phyloP scores from a whole-genome alignment of 1,140 invertebrate species.

The Akabosia matsudoensis region DNA sequence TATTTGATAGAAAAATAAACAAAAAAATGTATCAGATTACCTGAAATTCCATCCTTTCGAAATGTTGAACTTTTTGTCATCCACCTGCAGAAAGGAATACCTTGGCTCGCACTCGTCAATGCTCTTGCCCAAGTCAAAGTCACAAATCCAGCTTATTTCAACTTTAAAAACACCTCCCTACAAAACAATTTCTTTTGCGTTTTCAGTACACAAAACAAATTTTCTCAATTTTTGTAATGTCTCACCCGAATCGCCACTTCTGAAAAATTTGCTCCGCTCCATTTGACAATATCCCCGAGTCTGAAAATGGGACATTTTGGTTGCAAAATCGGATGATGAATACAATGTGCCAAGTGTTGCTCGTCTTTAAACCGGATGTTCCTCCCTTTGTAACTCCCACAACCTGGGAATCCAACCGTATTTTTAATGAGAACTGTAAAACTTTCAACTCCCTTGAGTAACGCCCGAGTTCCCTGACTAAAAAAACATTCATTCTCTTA shows the following conservation, averaged over 20 bases:
- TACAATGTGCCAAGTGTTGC: constrained; percentile 51
- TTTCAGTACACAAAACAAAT: too few species aligned
- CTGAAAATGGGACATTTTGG: constrained; percentile 56
- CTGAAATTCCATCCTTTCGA: constrained; percentile 57
- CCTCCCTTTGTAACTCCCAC: constrained; percentile 46
- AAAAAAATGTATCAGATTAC: constrained; percentile 45
- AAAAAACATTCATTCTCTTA: neutral
- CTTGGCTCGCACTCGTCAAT: constrained; percentile 54
- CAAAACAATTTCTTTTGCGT: constrained; percentile 13
- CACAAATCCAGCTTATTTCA: constrained; percentile 57
- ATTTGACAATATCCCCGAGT: constrained; percentile 53
- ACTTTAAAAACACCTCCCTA: constrained; percentile 57
- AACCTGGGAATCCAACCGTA: constrained; percentile 52
- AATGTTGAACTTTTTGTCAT: constrained; percentile 48
- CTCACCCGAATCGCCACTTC: constrained; percentile 50
- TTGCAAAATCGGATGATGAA: constrained; percentile 50
- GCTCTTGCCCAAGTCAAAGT: constrained; percentile 53
- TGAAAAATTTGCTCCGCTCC: constrained; percentile 50
- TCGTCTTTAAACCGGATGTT: constrained; percentile 53
- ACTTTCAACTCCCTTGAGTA: constrained; percentile 22
- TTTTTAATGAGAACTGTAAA: constrained; percentile 45
- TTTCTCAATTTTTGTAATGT: neutral
- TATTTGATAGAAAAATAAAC: neutral
- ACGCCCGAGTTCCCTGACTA: constrained; percentile 25
- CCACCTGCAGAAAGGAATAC: constrained; percentile 55